phyloP scores from a whole-genome alignment of 2,797 vertebrate species.

The Novumbra hubbsi region DNA sequence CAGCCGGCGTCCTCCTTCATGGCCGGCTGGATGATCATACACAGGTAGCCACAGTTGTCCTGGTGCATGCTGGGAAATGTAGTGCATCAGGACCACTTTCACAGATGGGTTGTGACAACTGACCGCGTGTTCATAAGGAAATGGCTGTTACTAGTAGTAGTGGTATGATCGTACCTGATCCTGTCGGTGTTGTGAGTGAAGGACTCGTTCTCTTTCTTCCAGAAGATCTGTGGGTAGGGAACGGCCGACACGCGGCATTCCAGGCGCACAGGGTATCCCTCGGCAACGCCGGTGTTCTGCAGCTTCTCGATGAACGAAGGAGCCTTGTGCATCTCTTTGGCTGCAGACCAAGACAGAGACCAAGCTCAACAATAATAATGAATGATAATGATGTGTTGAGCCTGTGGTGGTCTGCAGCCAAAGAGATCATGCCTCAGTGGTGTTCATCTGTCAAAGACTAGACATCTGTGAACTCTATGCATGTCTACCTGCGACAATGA shows the following conservation, averaged over 20 bases:
- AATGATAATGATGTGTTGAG: too few species aligned
- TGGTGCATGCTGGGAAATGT: constrained; percentile 88
- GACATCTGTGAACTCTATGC: not conserved
- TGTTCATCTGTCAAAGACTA: not conserved
- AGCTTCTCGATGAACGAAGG: constrained; percentile 93
- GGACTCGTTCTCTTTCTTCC: constrained; percentile 98
- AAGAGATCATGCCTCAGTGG: too few species aligned
- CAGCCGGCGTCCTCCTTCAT: constrained; percentile 94
- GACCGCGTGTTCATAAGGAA: not conserved
- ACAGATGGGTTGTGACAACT: not conserved
- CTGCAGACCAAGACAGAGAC: constrained; percentile 60
- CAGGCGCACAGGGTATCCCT: constrained; percentile 92
- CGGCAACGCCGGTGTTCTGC: constrained; percentile 93
- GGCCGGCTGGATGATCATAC: constrained; percentile 97
- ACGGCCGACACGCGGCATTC: constrained; percentile 89
- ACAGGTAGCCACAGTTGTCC: constrained; percentile 95
- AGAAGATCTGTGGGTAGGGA: constrained; percentile 95
- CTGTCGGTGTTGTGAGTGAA: constrained; percentile 96
- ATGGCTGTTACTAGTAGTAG: not conserved
- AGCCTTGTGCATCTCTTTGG: constrained; percentile 94
- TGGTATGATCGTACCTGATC: constrained; percentile 80
- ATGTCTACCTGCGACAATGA: constrained; percentile 88
- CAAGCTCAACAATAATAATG: not conserved
- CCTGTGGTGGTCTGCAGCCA: too few species aligned
- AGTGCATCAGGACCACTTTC: not conserved